Conservation (phyloP, 2,888 invertebrate genomes). For the Eremobia ochroleuca region DNA sequence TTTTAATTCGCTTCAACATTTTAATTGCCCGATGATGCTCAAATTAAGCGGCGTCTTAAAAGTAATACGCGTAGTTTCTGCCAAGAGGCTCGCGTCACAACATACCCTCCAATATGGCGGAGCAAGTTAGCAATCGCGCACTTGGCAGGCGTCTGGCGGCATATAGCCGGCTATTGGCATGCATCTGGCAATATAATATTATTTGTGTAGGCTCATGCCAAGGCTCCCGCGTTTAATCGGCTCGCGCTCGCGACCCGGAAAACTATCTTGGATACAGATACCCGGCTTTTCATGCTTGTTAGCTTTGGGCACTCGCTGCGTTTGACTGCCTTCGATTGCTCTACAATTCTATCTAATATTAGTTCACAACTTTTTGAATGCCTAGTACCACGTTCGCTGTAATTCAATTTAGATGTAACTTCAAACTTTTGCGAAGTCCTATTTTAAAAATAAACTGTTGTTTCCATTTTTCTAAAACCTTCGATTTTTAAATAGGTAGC, state of each 20-base stretch:
- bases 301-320: conserved; percentile 61
- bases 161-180: conserved; percentile 84
- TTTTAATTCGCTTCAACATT: not conserved
- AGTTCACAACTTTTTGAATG: conserved; percentile 16
- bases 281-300: conserved; percentile 77
- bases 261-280: conserved; percentile 78
- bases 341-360: conserved; percentile 28
- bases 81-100: conserved; percentile 64
- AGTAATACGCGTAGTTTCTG: conserved; percentile 37
- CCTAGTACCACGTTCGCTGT: not conserved
- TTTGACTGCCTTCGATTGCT: conserved; percentile 44
- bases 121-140: conserved; percentile 78
- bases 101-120: conserved; percentile 64
- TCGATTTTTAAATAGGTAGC: not conserved
- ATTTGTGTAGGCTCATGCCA: conserved; percentile 88
- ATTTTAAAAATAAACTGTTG: not conserved
- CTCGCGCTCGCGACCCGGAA: conserved; percentile 78
- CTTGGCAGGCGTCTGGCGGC: conserved; percentile 79
- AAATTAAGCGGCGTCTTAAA: conserved; percentile 35
- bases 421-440: not conserved
- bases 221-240: conserved; percentile 80
- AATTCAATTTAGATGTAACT: conserved; percentile 24
- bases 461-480: not conserved
- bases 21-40: conserved; percentile 38
- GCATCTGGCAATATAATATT: conserved; percentile 88